Percentiles rank a stretch among this genome's conserved stretches.
Conservation (phyloP, 2,888 invertebrate genomes). For the Peribatodes rhomboidaria region DNA sequence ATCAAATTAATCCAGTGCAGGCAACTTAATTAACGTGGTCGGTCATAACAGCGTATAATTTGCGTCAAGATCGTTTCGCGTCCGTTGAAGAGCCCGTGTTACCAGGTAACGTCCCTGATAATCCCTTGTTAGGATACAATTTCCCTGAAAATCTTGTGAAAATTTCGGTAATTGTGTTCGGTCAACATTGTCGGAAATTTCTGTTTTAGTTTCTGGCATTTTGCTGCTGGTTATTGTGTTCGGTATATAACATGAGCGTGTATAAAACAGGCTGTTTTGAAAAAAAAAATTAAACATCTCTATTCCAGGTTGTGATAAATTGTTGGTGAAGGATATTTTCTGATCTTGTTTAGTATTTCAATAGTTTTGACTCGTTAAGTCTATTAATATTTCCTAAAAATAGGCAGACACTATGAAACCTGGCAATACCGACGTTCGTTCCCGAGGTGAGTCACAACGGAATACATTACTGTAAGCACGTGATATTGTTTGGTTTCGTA, state of each 20-base stretch:
- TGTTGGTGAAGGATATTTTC: neutral
- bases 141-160: neutral
- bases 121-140: neutral
- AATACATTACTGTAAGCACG: slow-evolving; percentile 67
- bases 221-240: too few species aligned
- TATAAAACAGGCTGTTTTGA: too few species aligned
- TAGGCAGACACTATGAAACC: neutral
- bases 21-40: slow-evolving; percentile 81
- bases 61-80: slow-evolving; percentile 82
- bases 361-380: neutral
- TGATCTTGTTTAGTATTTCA: neutral
- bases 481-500: slow-evolving; percentile 82
- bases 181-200: too few species aligned
- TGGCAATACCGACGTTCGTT: slow-evolving; percentile 31
- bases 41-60: slow-evolving; percentile 81
- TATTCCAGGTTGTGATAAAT: too few species aligned
- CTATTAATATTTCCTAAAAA: neutral
- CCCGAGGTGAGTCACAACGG: slow-evolving; percentile 39
- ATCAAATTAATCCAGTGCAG: slow-evolving; percentile 80
- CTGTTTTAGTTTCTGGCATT: too few species aligned
- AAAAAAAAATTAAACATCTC: too few species aligned
- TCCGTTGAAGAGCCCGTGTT: slow-evolving; percentile 70
- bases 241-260: too few species aligned
- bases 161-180: neutral
- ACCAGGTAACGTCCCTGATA: slow-evolving; percentile 40